Base-by-base conservation (phyloP, 2,797 vertebrate species). In the Peromyscus eremicus region DNA sequence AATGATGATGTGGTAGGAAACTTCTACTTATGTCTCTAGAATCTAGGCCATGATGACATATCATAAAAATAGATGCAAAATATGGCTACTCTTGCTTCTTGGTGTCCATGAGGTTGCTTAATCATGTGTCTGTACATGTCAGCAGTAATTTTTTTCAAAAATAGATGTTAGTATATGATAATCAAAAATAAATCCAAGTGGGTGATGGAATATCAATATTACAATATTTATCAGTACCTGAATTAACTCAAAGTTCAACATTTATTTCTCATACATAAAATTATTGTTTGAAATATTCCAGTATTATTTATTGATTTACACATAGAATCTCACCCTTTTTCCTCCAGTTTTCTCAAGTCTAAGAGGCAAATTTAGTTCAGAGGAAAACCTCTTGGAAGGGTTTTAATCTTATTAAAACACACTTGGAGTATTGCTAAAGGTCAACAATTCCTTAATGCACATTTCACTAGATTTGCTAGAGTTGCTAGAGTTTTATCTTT, bases 61-160 rank as follows among this genome's bases (percentile, higher is more conserved):
- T 97, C 91, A 96, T 95, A 98, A 98, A 98, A 98, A 98, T 98
- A 98, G 98, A 98, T 97, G 29, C 49, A 91, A 98, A 98, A 98
- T 27, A n/a, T 98, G 98, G 97, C 95, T 97, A 89, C 86, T 93
- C 94, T 97, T 98, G 95, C 97, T 37, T 94, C 64, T 93, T 64
- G 52, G 93, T 75, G 88, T 77, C 97, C 94, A n/a, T 76, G 86
- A 97, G 77, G 40, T 11, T 92, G 57, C 95, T 96, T 96, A 96
- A 93, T 90, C 52, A 89, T 52, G 73, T 87, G 40, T 73, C 94
- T 66, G 14, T 97, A 23, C 34, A 94, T 73, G n/a, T 85, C 27
- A 40, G 21, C n/a, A 52, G 76, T 85, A 70, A 52, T 32, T 76
- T 55, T 97, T 97, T 92, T 27, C 27, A 70, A 94, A 52, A 92